Base-by-base conservation (phyloP, 2,113 vertebrate genomes). In the Chionis minor region DNA sequence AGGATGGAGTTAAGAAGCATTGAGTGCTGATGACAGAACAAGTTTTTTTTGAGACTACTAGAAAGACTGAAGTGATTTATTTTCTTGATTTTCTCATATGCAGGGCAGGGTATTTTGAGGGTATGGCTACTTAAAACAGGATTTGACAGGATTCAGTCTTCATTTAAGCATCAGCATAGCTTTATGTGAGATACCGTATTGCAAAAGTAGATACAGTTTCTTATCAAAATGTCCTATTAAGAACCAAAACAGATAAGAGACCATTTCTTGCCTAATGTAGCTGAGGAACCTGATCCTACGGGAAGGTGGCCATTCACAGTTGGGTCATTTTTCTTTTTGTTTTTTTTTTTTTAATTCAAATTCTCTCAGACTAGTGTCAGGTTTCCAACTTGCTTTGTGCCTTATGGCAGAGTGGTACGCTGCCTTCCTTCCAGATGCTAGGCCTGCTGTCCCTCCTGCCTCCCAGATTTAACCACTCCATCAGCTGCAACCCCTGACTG, bases 321-420 rank as follows among this genome's bases (percentile, higher is more conserved):
- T 91, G 17, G n/a, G 52, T 40, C 3, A 51, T 35, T 73, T 89
- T 62, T 67, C 4, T 11, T 54, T 24, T 38, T 38, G 38, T 27
- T 63, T 56, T 13, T 54, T 26, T 24, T 69, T 56, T 62, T 69
- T 12, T 10, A 32, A n/a, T 58, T 86, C 6, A 86, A 51, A 66
- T 70, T 78, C 5, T 62, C 21, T 78, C 27, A 69, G 19, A 65
- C 12, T n/a, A 15, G 9, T 56, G 45, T 91, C n/a, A 12, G 78
- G 69, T 51, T 38, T 13, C 42, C 2, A 2, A 32, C 28, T 66
- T 59, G 20, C 51, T 66, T 61, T 58, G 10, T 66, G 35, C 38
- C 17, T 42, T 33, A 42, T 0, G 0, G n/a, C 45, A 67, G 45
- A 73, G 32, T 14, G 27, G 19, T 54, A 71, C 1, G 0, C 22